Conservation (phyloP, 2,113 vertebrate genomes). For the Melanostigma gelatinosum region DNA sequence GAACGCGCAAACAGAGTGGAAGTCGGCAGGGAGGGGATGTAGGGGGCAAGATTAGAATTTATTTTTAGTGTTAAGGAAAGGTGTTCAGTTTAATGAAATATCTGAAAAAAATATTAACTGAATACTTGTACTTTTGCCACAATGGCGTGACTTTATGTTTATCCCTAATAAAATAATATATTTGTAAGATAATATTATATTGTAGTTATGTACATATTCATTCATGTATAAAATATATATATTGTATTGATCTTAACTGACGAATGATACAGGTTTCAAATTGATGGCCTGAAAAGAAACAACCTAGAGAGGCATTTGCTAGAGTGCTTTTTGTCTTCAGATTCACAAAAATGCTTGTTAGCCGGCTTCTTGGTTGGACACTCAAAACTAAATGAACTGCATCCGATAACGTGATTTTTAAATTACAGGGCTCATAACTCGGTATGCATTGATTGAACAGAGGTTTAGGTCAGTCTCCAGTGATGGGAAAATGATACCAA, state of each 20-base stretch:
- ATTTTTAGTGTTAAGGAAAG: background rate
- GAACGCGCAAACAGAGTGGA: background rate
- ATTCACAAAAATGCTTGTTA: conserved; percentile 29
- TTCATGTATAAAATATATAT: background rate
- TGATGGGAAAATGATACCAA: conserved; percentile 55
- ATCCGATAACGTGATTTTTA: conserved; percentile 57
- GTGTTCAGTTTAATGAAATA: conserved; percentile 38
- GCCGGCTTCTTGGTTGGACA: conserved; percentile 27
- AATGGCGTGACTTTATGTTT: background rate
- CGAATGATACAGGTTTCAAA: background rate
- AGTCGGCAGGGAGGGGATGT: background rate
- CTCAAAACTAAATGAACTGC: conserved; percentile 42
- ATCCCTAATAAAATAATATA: background rate
- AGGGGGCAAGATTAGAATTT: background rate
- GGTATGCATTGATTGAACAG: conserved; percentile 62
- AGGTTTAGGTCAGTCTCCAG: conserved; percentile 41
- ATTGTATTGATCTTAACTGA: background rate
- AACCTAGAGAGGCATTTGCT: conserved; percentile 10
- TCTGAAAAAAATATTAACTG: background rate
- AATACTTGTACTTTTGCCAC: conserved; percentile 10
- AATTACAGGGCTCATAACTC: conserved; percentile 57
- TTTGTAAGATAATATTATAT: background rate
- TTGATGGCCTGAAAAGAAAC: background rate
- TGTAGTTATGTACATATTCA: background rate
- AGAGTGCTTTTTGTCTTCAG: conserved; percentile 28